Percentiles rank a stretch among this genome's conserved stretches.
Evolutionary conservation across 2,113 vertebrate genomes (phyloP).

Genomic region (Malurus melanocephalus): DNA sequence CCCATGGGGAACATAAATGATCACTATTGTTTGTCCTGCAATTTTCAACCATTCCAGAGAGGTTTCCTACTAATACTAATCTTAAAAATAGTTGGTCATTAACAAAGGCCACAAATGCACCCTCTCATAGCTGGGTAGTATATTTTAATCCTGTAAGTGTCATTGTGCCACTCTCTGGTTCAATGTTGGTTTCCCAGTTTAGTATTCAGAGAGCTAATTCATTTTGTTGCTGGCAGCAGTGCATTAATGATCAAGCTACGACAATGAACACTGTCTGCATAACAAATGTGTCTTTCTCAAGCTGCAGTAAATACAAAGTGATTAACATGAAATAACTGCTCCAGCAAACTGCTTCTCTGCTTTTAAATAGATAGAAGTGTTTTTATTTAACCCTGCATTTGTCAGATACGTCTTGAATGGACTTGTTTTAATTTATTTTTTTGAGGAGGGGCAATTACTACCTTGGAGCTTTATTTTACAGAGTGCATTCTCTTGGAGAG

Average conservation of each 20-base stretch:
- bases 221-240: constrained; percentile 62
- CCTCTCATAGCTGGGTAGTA: constrained; percentile 32
- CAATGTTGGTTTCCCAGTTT: constrained; percentile 41
- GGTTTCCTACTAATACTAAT: background rate
- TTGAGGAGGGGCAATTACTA: background rate
- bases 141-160: constrained; percentile 59
- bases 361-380: constrained; percentile 49
- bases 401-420: background rate
- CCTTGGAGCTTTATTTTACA: background rate
- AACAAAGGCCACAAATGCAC: constrained; percentile 36
- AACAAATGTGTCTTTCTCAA: constrained; percentile 74
- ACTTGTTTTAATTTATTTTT: background rate
- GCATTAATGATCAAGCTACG: constrained; percentile 67
- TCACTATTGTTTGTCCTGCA: constrained; percentile 5
- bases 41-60: background rate
- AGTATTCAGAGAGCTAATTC: constrained; percentile 72
- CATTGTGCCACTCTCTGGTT: constrained; percentile 52
- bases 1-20: constrained; percentile 35
- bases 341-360: constrained; percentile 48
- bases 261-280: constrained; percentile 76
- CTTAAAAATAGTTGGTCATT: constrained; percentile 57
- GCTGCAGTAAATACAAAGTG: constrained; percentile 71
- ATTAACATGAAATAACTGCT: constrained; percentile 72
- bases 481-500: background rate
- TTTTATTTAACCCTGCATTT: constrained; percentile 60